Conservation (phyloP, 2,888 invertebrate genomes). For the Epirrita christyi region DNA sequence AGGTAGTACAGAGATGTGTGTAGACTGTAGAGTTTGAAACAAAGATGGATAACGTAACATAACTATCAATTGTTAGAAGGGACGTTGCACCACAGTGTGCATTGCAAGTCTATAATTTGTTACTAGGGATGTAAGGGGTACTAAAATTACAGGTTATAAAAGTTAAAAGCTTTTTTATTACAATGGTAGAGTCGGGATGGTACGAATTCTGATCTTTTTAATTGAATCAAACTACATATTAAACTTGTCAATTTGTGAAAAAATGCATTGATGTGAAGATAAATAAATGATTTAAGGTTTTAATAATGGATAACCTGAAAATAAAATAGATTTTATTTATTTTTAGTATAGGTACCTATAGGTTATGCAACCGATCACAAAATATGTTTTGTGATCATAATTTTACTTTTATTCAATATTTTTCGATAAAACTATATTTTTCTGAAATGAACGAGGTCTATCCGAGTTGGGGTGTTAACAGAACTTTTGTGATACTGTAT, state of each 20-base stretch:
- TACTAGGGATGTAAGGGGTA: neutral
- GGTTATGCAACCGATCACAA: too few species aligned
- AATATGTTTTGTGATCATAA: too few species aligned
- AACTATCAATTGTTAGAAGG: neutral
- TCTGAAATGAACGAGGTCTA: constrained; percentile 24
- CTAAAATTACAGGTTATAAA: neutral
- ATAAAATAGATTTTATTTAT: too few species aligned
- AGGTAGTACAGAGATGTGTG: constrained; percentile 27
- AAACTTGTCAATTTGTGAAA: too few species aligned
- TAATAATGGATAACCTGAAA: too few species aligned
- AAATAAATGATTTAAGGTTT: too few species aligned
- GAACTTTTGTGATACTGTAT: constrained; percentile 47
- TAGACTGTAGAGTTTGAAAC: constrained; percentile 9
- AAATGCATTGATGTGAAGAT: too few species aligned
- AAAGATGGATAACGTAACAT: constrained; percentile 4
- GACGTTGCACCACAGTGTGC: neutral
- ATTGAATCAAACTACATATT: too few species aligned
- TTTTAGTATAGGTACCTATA: too few species aligned
- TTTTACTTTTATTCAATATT: constrained; percentile 6
- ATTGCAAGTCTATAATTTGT: neutral
- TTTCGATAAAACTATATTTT: constrained; percentile 10
- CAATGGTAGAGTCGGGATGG: too few species aligned
- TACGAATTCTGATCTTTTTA: too few species aligned
- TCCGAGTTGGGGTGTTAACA: constrained; percentile 33
- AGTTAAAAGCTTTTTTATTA: neutral